These are phyloP conservation scores for Brachypalpus laphriformis DNA, from an alignment of 2,888 invertebrate species.

Conservation along the genomic window DNA sequence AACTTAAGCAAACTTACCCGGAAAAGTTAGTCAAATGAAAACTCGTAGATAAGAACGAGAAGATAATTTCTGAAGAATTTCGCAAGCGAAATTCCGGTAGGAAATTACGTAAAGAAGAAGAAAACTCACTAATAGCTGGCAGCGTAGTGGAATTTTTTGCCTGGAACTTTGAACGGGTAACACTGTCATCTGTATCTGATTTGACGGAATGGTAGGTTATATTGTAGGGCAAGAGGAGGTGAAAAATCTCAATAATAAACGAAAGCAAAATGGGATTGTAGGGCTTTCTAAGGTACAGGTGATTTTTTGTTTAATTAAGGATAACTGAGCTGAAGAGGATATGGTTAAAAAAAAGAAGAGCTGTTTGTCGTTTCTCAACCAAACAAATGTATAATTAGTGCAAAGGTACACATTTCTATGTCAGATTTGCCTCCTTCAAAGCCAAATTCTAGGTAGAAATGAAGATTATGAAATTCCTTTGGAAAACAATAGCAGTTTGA, in stretches of 20 bases:
- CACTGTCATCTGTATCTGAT: slow-evolving; percentile 51
- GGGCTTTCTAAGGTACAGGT: not conserved
- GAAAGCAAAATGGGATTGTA: slow-evolving; percentile 24
- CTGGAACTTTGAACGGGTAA: not conserved
- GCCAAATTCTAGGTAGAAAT: no score
- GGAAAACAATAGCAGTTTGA: no score
- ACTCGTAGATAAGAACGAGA: slow-evolving; percentile 60
- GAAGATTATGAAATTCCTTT: no score
- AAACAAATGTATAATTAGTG: no score
- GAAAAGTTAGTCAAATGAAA: slow-evolving; percentile 71
- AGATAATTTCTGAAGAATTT: slow-evolving; percentile 68
- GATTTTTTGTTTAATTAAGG: no score
- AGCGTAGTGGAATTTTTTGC: slow-evolving; percentile 7
- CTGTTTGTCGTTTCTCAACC: no score
- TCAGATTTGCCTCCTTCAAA: no score
- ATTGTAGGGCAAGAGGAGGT: not conserved
- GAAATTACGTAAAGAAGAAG: slow-evolving; percentile 51
- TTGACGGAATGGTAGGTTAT: not conserved
- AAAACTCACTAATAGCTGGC: slow-evolving; percentile 51
- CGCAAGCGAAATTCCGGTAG: slow-evolving; percentile 59
- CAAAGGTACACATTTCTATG: no score
- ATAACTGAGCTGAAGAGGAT: no score
- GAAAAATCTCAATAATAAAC: slow-evolving; percentile 27
- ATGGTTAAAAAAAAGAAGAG: no score
- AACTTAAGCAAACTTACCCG: slow-evolving; percentile 56